Evolutionary conservation across 2,888 invertebrate genomes (phyloP).

Genomic region (Mechanitis mazaeus): DNA sequence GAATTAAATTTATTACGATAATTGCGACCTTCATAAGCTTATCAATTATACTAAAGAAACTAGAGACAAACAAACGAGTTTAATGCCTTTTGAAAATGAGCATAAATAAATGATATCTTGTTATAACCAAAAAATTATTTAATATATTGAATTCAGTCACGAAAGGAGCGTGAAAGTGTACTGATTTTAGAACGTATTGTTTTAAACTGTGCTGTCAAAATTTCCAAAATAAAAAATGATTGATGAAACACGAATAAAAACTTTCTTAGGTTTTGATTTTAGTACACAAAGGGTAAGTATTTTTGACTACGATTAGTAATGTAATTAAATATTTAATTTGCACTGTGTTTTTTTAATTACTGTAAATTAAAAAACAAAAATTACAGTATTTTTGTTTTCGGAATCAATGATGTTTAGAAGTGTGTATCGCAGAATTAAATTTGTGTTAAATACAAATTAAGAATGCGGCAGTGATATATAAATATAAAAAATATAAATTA

Average conservation of each 20-base stretch:
- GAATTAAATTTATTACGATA: conserved; percentile 2
- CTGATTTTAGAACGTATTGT: conserved; percentile 33
- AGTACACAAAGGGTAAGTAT: conserved; percentile 89
- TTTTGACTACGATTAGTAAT: too few species aligned
- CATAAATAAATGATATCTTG: conserved; percentile 3
- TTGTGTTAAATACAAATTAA: too few species aligned
- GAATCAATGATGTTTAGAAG: too few species aligned
- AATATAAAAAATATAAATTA: background rate
- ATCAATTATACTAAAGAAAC: background rate
- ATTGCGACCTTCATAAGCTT: background rate
- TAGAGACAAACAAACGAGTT: background rate
- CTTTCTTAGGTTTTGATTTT: conserved; percentile 89
- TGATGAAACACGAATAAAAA: conserved; percentile 61
- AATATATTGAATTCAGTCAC: conserved; percentile 19
- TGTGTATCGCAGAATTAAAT: too few species aligned
- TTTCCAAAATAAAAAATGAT: conserved; percentile 62
- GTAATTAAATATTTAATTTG: too few species aligned
- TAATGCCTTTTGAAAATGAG: conserved; percentile 2
- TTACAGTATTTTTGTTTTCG: too few species aligned
- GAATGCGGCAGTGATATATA: too few species aligned
- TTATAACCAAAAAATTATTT: conserved; percentile 11
- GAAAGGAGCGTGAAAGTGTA: conserved; percentile 17
- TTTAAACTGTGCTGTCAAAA: conserved; percentile 52
- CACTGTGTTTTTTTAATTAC: too few species aligned
- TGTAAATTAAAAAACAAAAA: too few species aligned